These are phyloP conservation scores for Nomada ferruginata DNA, from an alignment of 2,888 invertebrate genomes.

Conservation along the genomic window DNA sequence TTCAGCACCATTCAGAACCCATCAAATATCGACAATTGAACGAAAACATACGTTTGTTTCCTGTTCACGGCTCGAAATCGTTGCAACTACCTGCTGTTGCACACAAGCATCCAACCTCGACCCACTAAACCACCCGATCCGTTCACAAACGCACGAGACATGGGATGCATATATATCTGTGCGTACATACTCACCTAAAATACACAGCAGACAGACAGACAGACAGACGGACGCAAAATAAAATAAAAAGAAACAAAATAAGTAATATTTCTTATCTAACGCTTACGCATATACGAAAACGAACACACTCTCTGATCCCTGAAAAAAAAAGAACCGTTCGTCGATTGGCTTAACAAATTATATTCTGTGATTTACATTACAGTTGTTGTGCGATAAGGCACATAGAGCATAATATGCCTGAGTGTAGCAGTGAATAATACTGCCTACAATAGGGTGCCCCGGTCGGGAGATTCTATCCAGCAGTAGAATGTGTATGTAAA, in stretches of 20 bases:
- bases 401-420: constrained; percentile 81
- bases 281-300: constrained; percentile 6
- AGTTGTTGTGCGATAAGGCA: constrained; percentile 82
- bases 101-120: constrained; percentile 55
- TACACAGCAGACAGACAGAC: constrained; percentile 5
- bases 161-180: constrained; percentile 6
- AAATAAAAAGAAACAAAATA: not conserved
- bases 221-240: not conserved
- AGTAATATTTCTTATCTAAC: not conserved
- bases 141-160: constrained; percentile 42
- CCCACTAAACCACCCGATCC: constrained; percentile 61
- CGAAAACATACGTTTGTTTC: not conserved
- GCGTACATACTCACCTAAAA: not conserved
- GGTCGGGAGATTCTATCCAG: constrained; percentile 83
- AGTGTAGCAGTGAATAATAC: constrained; percentile 82
- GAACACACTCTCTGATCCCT: constrained; percentile 59
- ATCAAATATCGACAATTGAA: not conserved
- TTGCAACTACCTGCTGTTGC: constrained; percentile 6
- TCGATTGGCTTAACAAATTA: constrained; percentile 82
- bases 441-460: constrained; percentile 81
- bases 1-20: not conserved
- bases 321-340: constrained; percentile 68
- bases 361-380: constrained; percentile 84
- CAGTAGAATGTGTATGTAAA: constrained; percentile 83
- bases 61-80: constrained; percentile 2